Evolutionary conservation across 2,888 invertebrate species (phyloP).

Genomic region (Gymnoscelis rufifasciata): DNA sequence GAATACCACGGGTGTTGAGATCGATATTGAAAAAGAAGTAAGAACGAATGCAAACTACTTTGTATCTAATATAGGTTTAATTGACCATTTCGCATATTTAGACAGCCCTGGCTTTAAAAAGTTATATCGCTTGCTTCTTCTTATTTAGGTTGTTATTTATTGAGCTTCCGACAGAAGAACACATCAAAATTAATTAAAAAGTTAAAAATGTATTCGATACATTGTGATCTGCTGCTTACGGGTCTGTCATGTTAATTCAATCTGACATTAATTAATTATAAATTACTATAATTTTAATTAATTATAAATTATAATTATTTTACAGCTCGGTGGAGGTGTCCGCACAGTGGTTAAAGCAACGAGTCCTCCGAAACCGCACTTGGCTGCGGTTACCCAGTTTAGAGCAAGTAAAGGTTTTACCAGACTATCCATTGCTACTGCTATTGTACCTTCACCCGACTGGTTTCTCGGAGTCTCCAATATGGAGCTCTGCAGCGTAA

Average conservation of each 20-base stretch:
- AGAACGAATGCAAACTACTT: background rate
- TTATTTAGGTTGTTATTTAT: too few species aligned
- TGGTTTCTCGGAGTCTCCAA: conserved; percentile 97
- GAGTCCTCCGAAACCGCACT: conserved; percentile 48
- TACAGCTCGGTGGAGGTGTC: conserved; percentile 51
- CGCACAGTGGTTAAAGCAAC: conserved; percentile 66
- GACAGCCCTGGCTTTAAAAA: too few species aligned
- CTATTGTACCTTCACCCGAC: conserved; percentile 86
- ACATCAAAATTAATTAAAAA: too few species aligned
- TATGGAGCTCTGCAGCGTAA: conserved; percentile 89
- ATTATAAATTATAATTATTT: background rate
- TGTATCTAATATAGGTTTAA: background rate
- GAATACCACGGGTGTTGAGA: conserved; percentile 63
- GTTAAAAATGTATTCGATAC: too few species aligned
- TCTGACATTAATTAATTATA: too few species aligned
- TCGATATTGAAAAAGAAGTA: conserved; percentile 59
- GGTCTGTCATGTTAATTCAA: too few species aligned
- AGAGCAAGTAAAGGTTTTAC: conserved; percentile 57
- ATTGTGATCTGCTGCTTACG: too few species aligned
- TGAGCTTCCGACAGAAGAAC: too few species aligned
- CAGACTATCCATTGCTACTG: conserved; percentile 58
- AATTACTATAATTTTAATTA: background rate
- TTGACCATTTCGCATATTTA: too few species aligned
- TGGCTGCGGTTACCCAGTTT: conserved; percentile 54
- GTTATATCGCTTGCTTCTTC: too few species aligned